These are phyloP conservation scores for Cygnus olor DNA, from an alignment of 2,797 vertebrate genomes.

Conservation along the genomic window DNA sequence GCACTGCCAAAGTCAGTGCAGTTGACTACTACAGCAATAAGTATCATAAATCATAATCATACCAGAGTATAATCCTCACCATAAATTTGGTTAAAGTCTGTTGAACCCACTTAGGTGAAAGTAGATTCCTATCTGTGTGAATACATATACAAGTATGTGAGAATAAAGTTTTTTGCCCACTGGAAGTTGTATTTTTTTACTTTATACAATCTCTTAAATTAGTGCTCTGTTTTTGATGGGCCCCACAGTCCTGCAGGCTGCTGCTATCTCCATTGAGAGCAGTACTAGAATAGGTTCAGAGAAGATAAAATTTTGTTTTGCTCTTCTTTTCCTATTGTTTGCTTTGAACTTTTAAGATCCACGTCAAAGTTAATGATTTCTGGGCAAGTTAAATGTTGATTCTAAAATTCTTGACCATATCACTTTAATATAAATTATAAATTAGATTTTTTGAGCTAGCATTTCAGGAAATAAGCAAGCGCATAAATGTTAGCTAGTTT, in stretches of 20 bases:
- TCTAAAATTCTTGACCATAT: constrained; percentile 5
- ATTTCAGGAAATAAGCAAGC: background rate
- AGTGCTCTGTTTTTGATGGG: background rate
- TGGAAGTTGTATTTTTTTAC: background rate
- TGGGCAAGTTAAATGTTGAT: background rate
- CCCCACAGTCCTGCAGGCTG: background rate
- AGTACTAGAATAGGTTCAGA: background rate
- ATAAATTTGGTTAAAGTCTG: background rate
- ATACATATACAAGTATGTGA: background rate
- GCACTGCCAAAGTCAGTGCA: background rate
- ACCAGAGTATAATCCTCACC: background rate
- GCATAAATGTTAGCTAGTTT: background rate
- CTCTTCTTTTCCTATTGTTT: constrained; percentile 20
- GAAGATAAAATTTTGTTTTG: background rate
- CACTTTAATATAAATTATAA: constrained; percentile 9
- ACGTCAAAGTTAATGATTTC: constrained; percentile 37
- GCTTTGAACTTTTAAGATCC: constrained; percentile 31
- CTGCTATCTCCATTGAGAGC: background rate
- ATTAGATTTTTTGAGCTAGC: background rate
- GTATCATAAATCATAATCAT: background rate
- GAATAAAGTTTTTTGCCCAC: background rate
- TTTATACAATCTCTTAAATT: background rate
- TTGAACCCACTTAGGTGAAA: background rate
- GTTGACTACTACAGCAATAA: background rate
- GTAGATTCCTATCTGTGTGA: background rate